A percentile compares a stretch with the other conserved stretches of the same genome.
Conservation (phyloP, 64 coral and sea anemone species). For the Pocillopora verrucosa region DNA sequence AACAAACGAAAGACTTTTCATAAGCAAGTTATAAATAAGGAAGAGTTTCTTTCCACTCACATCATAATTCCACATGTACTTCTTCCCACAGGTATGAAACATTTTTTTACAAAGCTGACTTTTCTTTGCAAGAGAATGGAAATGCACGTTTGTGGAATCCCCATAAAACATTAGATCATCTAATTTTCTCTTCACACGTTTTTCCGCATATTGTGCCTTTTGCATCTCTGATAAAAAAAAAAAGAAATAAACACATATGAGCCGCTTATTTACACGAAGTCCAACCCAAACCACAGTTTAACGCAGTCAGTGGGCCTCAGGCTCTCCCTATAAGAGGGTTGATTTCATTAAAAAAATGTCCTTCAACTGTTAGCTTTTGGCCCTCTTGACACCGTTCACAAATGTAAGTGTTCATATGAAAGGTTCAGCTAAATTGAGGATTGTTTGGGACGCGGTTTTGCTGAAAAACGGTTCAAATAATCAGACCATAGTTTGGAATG, state of each 20-base stretch:
- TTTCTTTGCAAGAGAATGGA: conserved; percentile 5
- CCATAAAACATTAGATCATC: conserved; percentile 55
- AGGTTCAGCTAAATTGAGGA: no score
- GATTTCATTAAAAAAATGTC: no score
- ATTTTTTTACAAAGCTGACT: conserved; percentile 49
- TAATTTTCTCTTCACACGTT: conserved; percentile 10
- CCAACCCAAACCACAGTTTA: no score
- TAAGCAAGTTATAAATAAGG: neutral
- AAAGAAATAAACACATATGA: neutral
- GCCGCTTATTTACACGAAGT: no score
- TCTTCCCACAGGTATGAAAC: conserved; percentile 23
- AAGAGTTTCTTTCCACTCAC: conserved; percentile 10
- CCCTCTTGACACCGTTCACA: no score
- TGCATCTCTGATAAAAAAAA: neutral
- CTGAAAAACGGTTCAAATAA: no score
- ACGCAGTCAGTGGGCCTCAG: no score
- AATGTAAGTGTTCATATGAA: no score
- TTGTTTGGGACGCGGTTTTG: no score
- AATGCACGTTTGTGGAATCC: conserved; percentile 50
- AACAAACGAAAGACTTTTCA: neutral
- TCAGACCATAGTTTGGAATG: no score
- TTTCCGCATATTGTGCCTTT: neutral
- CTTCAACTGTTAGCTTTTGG: no score
- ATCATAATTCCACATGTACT: conserved; percentile 68
- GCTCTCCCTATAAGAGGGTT: no score